Evolutionary conservation across 2,888 invertebrate species (phyloP), one percentile per base, ranked within the genome.

Genomic region (Lissocephala sabroskyi): DNA sequence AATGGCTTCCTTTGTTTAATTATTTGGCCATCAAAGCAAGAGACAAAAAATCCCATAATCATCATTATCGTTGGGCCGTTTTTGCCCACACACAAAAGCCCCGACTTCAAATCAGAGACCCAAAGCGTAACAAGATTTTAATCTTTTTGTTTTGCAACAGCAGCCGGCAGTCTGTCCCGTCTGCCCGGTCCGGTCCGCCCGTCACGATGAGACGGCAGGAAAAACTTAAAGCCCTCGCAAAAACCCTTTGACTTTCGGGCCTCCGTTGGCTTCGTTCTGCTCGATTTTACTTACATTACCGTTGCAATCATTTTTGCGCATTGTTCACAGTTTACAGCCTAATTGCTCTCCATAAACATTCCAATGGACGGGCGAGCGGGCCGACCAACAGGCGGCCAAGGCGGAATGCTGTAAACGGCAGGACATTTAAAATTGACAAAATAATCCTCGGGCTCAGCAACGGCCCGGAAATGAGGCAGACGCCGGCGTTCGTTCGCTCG

Each of bases 341-440:
- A 79, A 80, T 80, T 80, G 79, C 78, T 79, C n/a, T n/a, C 67
- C 77, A 77, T 66, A 78, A 79, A 78, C 79, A 78, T 78, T 71
- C 65, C 73, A 65, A 7, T 40, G 40, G 16, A 19, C 28, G n/a
- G 28, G 14, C 13, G 13, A 16, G 16, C 40, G 13, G 40, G 40
- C 13, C 28, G n/a, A 9, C 18, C 19, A 18, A 3, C 37, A 19
- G 9, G 19, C 2, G 10, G 45, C 52, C 54, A 62, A 58, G 74
- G 76, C 68, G 59, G 74, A 73, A 68, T 65, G 57, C 75, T 73
- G 66, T 74, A 77, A 77, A 70, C 62, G 75, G 74, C 75, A 70
- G 73, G 62, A 77, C 77, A 74, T 74, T 74, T 59, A 71, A 77
- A 77, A 77, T 74, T 74, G 74, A 74, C 78, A 77, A 78, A 71